Percentiles rank a stretch among this genome's conserved stretches.
phyloP scores from a whole-genome alignment of 2,888 invertebrate genomes.

The Sisyra nigra region DNA sequence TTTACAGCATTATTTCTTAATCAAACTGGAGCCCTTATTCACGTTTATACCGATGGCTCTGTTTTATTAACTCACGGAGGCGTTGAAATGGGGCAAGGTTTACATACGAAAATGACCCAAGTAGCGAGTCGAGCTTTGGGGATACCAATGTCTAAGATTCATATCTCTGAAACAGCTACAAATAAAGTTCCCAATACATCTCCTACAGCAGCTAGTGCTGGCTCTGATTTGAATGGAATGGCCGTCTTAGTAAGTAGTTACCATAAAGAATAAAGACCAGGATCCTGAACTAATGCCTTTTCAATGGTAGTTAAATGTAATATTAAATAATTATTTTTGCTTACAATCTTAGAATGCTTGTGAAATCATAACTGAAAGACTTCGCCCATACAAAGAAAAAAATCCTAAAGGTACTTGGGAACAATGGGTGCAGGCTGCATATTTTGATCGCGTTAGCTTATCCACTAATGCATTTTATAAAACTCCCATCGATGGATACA shows the following conservation, averaged over 20 bases:
- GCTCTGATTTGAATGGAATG: conserved; percentile 85
- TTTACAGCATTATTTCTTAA: conserved; percentile 62
- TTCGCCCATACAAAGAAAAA: conserved; percentile 55
- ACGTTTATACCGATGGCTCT: conserved; percentile 78
- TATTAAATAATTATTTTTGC: not conserved
- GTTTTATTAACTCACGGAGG: conserved; percentile 81
- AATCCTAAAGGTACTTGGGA: conserved; percentile 72
- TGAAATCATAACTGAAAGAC: conserved; percentile 47
- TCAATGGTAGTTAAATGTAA: not conserved
- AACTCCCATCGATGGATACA: conserved; percentile 56
- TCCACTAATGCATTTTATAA: conserved; percentile 73
- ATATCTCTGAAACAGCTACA: conserved; percentile 68
- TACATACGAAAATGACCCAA: conserved; percentile 93
- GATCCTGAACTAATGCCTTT: no score
- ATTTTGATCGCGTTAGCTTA: conserved; percentile 57
- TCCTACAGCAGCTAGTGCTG: conserved; percentile 75
- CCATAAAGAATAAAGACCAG: no score
- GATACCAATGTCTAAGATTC: conserved; percentile 54
- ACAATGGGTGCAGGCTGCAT: conserved; percentile 65
- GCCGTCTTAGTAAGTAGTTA: conserved; percentile 49
- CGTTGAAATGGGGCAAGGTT: conserved; percentile 95
- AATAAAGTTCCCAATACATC: conserved; percentile 88
- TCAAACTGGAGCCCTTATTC: conserved; percentile 75
- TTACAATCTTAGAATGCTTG: conserved; percentile 50
- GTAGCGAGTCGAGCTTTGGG: conserved; percentile 60